Percentiles rank a stretch among this genome's conserved stretches.
phyloP scores from a whole-genome alignment of 2,113 vertebrate species.

The Tenrec ecaudatus region DNA sequence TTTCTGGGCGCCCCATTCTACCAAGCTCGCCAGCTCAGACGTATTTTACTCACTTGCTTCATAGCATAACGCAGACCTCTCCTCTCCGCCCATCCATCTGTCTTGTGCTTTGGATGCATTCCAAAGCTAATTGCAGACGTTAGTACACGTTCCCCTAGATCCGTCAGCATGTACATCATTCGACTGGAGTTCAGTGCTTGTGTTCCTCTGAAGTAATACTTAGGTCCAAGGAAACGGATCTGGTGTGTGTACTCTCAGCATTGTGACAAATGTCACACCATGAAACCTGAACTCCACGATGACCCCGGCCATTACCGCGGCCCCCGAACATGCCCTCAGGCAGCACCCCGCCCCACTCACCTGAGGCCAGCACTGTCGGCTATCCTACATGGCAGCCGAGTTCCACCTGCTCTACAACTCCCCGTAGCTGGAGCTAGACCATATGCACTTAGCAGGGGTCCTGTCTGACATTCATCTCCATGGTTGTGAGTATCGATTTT shows the following conservation, averaged over 20 bases:
- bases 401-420: background rate
- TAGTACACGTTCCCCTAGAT: background rate
- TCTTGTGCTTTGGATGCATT: background rate
- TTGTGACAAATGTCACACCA: background rate
- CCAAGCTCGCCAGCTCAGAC: background rate
- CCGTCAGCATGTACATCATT: background rate
- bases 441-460: background rate
- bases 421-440: background rate
- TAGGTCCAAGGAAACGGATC: background rate
- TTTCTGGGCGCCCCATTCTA: background rate
- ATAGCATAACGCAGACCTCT: accelerated
- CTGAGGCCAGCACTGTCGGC: background rate
- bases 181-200: background rate
- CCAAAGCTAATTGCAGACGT: background rate
- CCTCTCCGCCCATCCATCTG: background rate
- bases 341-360: background rate
- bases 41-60: background rate
- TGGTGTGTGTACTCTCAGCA: background rate
- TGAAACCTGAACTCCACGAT: background rate
- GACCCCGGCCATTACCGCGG: background rate
- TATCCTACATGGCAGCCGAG: background rate
- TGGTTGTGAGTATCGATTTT: background rate
- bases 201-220: background rate
- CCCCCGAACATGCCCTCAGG: too few relatives aligned
- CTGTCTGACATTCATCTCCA: background rate